Base-by-base conservation (phyloP, 2,888 invertebrate genomes). In the Himalopsyche tibetana region DNA sequence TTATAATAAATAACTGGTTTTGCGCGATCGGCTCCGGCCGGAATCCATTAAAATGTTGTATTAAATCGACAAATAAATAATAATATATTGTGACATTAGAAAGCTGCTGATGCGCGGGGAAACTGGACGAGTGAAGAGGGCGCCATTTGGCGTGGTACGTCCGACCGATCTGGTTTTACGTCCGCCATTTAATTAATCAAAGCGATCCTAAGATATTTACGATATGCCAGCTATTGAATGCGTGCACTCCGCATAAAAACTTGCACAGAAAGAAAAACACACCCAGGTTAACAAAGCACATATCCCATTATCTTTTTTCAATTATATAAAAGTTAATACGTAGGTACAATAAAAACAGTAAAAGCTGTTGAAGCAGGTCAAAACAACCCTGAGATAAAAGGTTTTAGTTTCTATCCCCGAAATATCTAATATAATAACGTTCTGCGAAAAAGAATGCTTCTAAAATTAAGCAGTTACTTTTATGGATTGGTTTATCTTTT, bases 171-270 rank as follows among this genome's bases (percentile, higher is more conserved):
- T 82, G 56, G 82, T 82, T 82, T 36, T 56, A 40, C 74, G 74
- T 56, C 82, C 82, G 82, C 82, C 82, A 55, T 82, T 82, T 55
- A 82, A 82, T 82, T 82, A 55, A 82, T 82, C 82, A 36, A 55
- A 55, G 15, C 36, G 55, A 40, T 55, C 82, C 82, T 56, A 82
- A 82, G 82, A 82, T 82, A 56, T 56, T 0, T 36, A 82, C 82
- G 55, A 82, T 55, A 15, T 19, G 15, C 55, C 55, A 55, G 55
- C 55, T 19, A 51, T 45, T 8, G 51, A 45, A 82, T n/a, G 17
- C 40, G 8, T 51, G 17, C 82, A 38, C 28, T 36, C 36, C 4
- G 42, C 80, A 74, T 74, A 74, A 17, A 45, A 40, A 80, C 1
- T 80, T 45, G 80, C 5, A 56, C 11, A 55, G 4, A 4, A n/a